Evolutionary conservation across 30 jellyfish, hydroid and myxozoan species (phyloP), one percentile per base, ranked within the genome.

Genomic region (Phacellophora camtschatica): DNA sequence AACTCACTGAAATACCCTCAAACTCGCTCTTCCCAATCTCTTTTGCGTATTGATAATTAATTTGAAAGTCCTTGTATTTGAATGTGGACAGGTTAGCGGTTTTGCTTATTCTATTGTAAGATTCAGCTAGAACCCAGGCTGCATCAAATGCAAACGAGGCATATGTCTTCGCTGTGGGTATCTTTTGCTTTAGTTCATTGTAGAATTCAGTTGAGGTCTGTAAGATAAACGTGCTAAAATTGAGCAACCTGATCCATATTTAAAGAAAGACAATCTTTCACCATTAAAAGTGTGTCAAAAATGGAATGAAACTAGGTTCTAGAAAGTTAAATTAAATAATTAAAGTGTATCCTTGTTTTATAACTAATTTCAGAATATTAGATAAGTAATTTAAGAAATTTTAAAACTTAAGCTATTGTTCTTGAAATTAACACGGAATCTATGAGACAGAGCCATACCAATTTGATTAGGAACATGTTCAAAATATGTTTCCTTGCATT

Each of bases 81-180:
- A 16, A 77, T 0, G 15, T 63, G 6, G 90, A 3, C 34, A 86
- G 45, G 71, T 75, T 66, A 69, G 27, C 24, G 51, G 31, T 48
- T 56, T 66, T 35, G 72, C 82, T 34, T 13, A 88, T 31, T 19
- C 53, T 56, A 19, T 86, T 62, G 13, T 75, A 35, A 10, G 83
- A 35, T 8, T 58, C 46, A 16, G 96, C 96, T 13, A 71, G 41
- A 29, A 71, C 55, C 95, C 95, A 88, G 5, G 66, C 73, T 42
- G 95, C 95, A 66, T 88, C 97, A 46, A 63, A 88, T 13, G 97
- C 97, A 56, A 80, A 88, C 12, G 95, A 80, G 39, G 87, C 87
- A 28, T 35, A 55, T 16, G 80, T 51, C 36, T 28, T 7, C 6
- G 86, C 86, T 19, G 29, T 41, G 30, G 85, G 85, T n/a, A 42